Conservation (phyloP, 2,888 invertebrate genomes). For the Hyles lineata region DNA sequence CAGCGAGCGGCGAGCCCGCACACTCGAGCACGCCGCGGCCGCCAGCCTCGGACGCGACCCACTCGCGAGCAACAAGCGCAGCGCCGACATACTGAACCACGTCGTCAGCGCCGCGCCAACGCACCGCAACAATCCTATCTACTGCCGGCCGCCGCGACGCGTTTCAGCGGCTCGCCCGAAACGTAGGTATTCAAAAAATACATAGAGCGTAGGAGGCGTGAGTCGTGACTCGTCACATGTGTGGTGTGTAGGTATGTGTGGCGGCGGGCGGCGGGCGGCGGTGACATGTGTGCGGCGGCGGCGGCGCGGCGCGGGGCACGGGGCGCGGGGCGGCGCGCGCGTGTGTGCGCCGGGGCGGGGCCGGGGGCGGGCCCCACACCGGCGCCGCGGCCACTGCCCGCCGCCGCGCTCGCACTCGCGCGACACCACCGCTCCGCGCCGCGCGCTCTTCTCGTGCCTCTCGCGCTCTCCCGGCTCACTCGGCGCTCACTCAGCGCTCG, state of each 20-base stretch:
- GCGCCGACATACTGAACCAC: not conserved
- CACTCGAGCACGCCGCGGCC: conserved; percentile 15
- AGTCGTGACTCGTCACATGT: conserved; percentile 75
- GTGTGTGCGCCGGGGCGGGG: conserved; percentile 66
- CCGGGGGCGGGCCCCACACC: conserved; percentile 71
- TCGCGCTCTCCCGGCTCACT: conserved; percentile 30
- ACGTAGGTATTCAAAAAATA: conserved; percentile 74
- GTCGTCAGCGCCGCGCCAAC: not conserved
- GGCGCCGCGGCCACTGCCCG: conserved; percentile 60
- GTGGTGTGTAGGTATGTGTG: conserved; percentile 74
- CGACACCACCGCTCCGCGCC: conserved; percentile 68
- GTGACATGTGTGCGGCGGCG: conserved; percentile 60
- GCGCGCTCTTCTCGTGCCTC: conserved; percentile 57
- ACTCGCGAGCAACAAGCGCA: conserved; percentile 38
- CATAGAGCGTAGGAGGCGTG: conserved; percentile 78
- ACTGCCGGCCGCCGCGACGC: not conserved
- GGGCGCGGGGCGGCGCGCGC: conserved; percentile 59
- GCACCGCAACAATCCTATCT: conserved; percentile 14
- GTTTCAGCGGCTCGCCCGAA: conserved; percentile 36
- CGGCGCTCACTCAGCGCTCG: conserved; percentile 65
- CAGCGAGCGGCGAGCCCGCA: not conserved
- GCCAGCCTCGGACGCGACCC: conserved; percentile 53
- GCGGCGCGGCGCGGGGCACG: conserved; percentile 52
- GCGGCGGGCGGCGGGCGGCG: conserved; percentile 60
- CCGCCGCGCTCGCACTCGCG: conserved; percentile 69